Percentiles rank a stretch among this genome's conserved stretches.
phyloP scores from a whole-genome alignment of 2,113 vertebrate species.

The Paradoxurus hermaphroditus region DNA sequence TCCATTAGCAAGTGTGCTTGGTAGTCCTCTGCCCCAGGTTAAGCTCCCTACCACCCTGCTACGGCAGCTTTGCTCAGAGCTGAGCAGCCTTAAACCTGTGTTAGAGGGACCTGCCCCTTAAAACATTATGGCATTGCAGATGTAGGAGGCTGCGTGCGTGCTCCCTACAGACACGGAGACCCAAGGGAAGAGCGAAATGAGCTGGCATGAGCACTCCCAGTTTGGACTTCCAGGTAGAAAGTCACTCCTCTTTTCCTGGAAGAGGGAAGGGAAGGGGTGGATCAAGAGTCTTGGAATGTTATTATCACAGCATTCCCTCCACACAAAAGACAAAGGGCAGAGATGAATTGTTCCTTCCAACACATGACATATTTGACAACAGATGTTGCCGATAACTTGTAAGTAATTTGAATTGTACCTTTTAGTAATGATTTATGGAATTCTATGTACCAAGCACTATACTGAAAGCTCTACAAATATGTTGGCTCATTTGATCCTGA shows the following conservation, averaged over 20 bases:
- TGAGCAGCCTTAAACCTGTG: background rate
- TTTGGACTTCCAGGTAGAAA: background rate
- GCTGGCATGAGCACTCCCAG: background rate
- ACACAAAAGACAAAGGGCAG: background rate
- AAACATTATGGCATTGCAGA: too few relatives aligned
- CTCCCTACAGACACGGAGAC: background rate
- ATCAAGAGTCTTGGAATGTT: background rate
- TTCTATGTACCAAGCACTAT: slow-evolving; percentile 16
- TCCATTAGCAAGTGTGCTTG: background rate
- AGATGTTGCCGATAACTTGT: slow-evolving; percentile 35
- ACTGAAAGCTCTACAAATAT: slow-evolving; percentile 41
- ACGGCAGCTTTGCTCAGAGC: background rate
- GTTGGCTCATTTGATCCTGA: slow-evolving; percentile 22
- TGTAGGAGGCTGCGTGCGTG: background rate
- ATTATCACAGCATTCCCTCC: background rate
- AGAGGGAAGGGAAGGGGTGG: background rate
- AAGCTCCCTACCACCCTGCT: background rate
- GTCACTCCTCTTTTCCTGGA: background rate
- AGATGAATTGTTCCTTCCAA: background rate
- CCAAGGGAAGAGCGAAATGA: background rate
- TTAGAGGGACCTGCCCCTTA: background rate
- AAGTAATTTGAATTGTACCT: slow-evolving; percentile 6
- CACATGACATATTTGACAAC: background rate
- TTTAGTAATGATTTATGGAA: slow-evolving; percentile 34
- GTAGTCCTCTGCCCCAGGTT: background rate